Evolutionary conservation across 2,888 invertebrate genomes (phyloP).

Genomic region (Seira ritae): DNA sequence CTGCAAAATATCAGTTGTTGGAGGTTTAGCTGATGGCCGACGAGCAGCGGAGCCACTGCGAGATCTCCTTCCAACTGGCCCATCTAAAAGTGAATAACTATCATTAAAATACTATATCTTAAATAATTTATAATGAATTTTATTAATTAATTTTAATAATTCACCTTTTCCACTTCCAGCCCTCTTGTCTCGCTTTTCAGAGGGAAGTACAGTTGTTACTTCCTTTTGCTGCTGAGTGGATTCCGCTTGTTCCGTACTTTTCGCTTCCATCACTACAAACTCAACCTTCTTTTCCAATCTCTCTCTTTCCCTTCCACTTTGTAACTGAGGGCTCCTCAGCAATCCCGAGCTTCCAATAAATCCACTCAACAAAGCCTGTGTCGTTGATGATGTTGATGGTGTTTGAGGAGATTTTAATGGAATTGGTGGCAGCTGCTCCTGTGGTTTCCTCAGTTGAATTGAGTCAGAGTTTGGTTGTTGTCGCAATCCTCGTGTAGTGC

Average conservation of each 20-base stretch:
- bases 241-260: neutral
- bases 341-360: slow-evolving; percentile 44
- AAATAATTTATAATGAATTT: neutral
- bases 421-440: slow-evolving; percentile 26
- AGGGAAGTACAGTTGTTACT: neutral
- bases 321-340: slow-evolving; percentile 37
- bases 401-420: neutral
- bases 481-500: slow-evolving; percentile 19
- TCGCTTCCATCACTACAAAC: slow-evolving; percentile 1
- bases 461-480: slow-evolving; percentile 10
- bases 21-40: neutral
- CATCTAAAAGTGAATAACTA: neutral
- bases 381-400: slow-evolving; percentile 1
- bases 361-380: slow-evolving; percentile 33
- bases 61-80: slow-evolving; percentile 11
- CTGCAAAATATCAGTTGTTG: slow-evolving; percentile 38
- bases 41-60: neutral
- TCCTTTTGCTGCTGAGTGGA: neutral
- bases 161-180: slow-evolving; percentile 36
- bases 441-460: slow-evolving; percentile 22
- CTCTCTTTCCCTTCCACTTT: slow-evolving; percentile 24
- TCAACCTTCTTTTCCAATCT: slow-evolving; percentile 26
- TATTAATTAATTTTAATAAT: no score
- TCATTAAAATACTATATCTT: neutral
- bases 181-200: slow-evolving; percentile 18